Evolutionary conservation across 35 echinoderm and acorn worm species (phyloP).

Genomic region (Ophioderma brevispina): DNA sequence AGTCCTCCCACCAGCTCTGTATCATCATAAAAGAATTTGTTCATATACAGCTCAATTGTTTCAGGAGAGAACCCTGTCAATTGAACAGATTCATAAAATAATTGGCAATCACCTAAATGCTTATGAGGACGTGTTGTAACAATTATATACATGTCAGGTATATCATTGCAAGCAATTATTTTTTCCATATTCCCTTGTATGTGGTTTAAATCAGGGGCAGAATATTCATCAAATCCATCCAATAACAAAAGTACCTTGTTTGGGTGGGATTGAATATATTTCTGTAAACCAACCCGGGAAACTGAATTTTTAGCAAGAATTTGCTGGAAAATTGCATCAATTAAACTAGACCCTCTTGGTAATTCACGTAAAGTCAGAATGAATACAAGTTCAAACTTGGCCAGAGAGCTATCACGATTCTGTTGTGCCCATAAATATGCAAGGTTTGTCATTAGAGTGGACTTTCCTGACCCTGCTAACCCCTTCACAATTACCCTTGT

Average conservation of each 20-base stretch:
- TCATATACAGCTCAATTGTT: neutral
- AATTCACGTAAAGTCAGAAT: too few relatives aligned
- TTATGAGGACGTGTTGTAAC: slow-evolving; percentile 4
- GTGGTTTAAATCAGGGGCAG: neutral
- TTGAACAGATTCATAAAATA: neutral
- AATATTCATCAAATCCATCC: slow-evolving; percentile 15
- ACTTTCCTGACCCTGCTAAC: neutral
- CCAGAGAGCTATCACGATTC: neutral
- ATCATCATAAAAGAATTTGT: neutral
- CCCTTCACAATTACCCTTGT: neutral
- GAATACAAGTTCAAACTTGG: neutral
- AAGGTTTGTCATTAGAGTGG: neutral
- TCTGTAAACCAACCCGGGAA: neutral
- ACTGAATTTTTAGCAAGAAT: neutral
- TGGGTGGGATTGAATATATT: slow-evolving; percentile 6
- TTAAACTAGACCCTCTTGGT: too few relatives aligned
- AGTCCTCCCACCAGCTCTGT: neutral
- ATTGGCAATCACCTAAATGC: neutral
- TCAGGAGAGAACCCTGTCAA: neutral
- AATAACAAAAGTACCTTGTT: neutral
- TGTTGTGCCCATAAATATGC: neutral
- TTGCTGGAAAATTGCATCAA: too few relatives aligned
- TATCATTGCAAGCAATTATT: neutral
- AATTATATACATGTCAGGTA: neutral
- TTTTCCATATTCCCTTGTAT: neutral